A percentile compares a stretch with the other conserved stretches of the same genome.
These are phyloP conservation scores for Linnaemya tessellans DNA, from an alignment of 2,888 invertebrate species.

Conservation along the genomic window DNA sequence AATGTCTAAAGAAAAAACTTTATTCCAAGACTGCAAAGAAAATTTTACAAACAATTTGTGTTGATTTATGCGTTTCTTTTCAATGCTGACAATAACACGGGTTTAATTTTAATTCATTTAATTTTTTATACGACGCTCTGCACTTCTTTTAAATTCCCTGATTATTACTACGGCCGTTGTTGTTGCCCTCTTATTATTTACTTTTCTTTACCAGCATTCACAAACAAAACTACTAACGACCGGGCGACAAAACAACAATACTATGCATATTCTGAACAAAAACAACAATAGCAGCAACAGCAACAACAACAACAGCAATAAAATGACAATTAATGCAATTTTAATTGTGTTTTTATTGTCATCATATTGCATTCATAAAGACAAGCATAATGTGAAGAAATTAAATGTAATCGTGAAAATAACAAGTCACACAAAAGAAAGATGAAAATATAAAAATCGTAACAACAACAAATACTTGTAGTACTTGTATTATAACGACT, in stretches of 20 bases:
- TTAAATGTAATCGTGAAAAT: conserved; percentile 41
- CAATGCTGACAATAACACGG: conserved; percentile 60
- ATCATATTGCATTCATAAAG: conserved; percentile 59
- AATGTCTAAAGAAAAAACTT: conserved; percentile 24
- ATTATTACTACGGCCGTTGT: not conserved
- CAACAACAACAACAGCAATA: not conserved
- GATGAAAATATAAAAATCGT: conserved; percentile 3
- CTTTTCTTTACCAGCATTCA: conserved; percentile 23
- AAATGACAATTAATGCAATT: conserved; percentile 69
- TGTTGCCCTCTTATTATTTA: conserved; percentile 7
- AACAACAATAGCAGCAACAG: not conserved
- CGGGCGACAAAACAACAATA: conserved; percentile 23
- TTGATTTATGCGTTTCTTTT: conserved; percentile 69
- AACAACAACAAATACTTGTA: conserved; percentile 1
- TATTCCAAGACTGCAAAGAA: conserved; percentile 27
- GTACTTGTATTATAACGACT: not conserved
- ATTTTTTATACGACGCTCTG: conserved; percentile 48
- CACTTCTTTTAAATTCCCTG: conserved; percentile 25
- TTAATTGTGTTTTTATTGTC: conserved; percentile 71
- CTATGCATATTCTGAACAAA: not conserved
- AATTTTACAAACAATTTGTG: conserved; percentile 56
- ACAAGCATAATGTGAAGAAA: conserved; percentile 40
- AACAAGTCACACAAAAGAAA: conserved; percentile 39
- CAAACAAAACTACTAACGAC: conserved; percentile 36
- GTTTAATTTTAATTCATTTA: conserved; percentile 49